Evolutionary conservation across 2,888 invertebrate genomes (phyloP).

Genomic region (Hydropsyche betteni): DNA sequence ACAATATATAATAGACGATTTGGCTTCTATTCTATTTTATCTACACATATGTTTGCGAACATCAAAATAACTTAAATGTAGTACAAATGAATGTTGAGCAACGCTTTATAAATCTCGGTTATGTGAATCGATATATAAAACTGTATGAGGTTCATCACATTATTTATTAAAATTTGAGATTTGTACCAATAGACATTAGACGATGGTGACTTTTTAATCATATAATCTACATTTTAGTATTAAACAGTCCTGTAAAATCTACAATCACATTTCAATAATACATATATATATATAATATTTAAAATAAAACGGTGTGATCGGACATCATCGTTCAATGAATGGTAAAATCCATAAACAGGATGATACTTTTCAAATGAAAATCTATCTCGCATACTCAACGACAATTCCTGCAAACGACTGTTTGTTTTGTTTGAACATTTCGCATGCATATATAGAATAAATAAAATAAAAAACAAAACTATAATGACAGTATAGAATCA

Average conservation of each 20-base stretch:
- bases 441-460: constrained; percentile 7
- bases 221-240: constrained; percentile 17
- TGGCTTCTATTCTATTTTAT: constrained; percentile 31
- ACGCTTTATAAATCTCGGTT: constrained; percentile 9
- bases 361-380: too few relatives aligned
- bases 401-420: too few relatives aligned
- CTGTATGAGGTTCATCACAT: constrained; percentile 29
- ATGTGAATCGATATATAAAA: constrained; percentile 19
- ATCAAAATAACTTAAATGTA: constrained; percentile 31
- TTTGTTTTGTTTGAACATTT: neutral
- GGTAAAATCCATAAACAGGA: too few relatives aligned
- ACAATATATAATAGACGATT: constrained; percentile 11
- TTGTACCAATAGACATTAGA: constrained; percentile 29
- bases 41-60: constrained; percentile 32
- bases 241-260: constrained; percentile 32
- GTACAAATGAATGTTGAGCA: constrained; percentile 20
- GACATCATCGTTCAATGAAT: neutral
- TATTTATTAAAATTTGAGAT: constrained; percentile 23
- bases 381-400: too few relatives aligned
- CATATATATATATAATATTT: constrained; percentile 12
- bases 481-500: neutral
- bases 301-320: constrained; percentile 15
- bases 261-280: constrained; percentile 31
- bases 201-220: constrained; percentile 9
- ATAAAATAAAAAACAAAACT: constrained; percentile 6